phyloP scores from a whole-genome alignment of 2,797 vertebrate genomes.

The Brachyalestes nurse region DNA sequence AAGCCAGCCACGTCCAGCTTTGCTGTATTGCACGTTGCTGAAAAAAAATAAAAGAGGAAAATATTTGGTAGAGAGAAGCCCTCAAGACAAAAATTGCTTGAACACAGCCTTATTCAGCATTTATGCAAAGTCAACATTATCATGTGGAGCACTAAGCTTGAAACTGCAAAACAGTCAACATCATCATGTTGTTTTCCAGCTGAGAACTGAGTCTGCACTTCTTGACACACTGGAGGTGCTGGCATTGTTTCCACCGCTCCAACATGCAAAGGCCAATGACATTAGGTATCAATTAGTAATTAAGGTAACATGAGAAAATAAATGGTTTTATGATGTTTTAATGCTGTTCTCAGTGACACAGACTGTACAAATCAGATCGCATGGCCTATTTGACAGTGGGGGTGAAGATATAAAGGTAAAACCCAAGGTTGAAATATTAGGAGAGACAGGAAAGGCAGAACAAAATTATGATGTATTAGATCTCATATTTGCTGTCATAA shows the following conservation, averaged over 20 bases:
- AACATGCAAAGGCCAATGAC: background rate
- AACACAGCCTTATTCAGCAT: constrained; percentile 3
- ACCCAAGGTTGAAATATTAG: background rate
- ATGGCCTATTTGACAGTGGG: background rate
- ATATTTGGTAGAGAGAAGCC: background rate
- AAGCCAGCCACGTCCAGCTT: background rate
- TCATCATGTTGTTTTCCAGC: background rate
- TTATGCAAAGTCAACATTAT: background rate
- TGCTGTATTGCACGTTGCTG: background rate
- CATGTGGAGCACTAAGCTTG: background rate
- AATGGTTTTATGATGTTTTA: background rate
- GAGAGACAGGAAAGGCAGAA: background rate
- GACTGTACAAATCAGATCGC: background rate
- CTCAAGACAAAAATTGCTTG: background rate
- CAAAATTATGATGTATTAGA: constrained; percentile 7
- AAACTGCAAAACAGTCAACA: background rate
- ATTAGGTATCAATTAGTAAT: background rate
- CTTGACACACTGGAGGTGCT: background rate
- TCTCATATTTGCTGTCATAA: constrained; percentile 25
- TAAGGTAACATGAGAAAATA: background rate
- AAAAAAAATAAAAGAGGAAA: background rate
- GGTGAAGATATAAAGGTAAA: background rate
- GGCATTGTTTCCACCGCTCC: too few species aligned
- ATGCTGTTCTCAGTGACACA: background rate
- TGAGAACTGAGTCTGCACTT: background rate